Evolutionary conservation across 2,888 invertebrate species (phyloP), one percentile per base, ranked within the genome.

Genomic region (Ditylenchus weischeri): DNA sequence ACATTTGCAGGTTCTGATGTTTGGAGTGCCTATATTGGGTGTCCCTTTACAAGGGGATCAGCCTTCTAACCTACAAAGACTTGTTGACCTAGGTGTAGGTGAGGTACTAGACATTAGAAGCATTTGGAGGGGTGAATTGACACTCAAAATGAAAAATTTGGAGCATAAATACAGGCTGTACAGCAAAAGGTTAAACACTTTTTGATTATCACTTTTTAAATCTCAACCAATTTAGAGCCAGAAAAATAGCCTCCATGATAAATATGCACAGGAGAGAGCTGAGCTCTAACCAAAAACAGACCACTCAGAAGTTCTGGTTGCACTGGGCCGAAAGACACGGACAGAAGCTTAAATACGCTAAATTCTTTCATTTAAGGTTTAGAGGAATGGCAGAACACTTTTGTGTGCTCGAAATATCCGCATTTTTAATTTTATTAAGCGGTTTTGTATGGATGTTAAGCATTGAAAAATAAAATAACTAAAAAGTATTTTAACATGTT

Each of bases 21-120:
- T 78, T 64, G 79, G 79, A 36, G 76, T 79, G 43, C 79, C 79
- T 8, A 73, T 79, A 5, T 61, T 79, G 50, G 79, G 79, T 11
- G 75, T 79, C 0, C 79, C 79, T 0, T 66, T 79, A 15, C 79
- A 78, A 71, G 79, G 79, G 8, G 79, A 79, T 70, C 79, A 79
- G 51, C 71, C 75, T 3, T 79, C 79, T 36, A 79, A 79, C 66
- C 63, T 79, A 43, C 72, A 75, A 18, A 68, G 79, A 51, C 68
- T 79, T n/a, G 75, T 72, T 6, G 79, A 79, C 50, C 61, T 79
- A 43, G 78, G 79, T 18, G 68, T 76, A 1, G 78, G 72, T 19
- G 70, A 75, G 43, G 51, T 78, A 57, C 65, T 77, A 63, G 68
- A 73, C 50, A 79, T 77, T n/a, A 66, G 68, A 18, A 67, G 72